Percentiles rank a stretch among this genome's conserved stretches.
Conservation (phyloP, 23 tunicate species). For the Ciona savignyi region DNA sequence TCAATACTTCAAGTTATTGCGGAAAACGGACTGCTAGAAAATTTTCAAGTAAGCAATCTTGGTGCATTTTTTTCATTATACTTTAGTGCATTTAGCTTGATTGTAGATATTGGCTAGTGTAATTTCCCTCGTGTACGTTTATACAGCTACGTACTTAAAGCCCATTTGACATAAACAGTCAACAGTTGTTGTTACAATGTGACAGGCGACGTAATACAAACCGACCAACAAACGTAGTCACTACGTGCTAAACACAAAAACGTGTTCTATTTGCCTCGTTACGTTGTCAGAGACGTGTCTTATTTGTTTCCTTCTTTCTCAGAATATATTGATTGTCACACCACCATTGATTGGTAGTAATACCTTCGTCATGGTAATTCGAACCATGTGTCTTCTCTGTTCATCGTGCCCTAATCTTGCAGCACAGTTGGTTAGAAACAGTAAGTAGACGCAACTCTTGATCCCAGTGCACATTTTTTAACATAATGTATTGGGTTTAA, state of each 20-base stretch:
- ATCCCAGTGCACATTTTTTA: not conserved
- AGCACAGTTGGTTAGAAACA: constrained; percentile 53
- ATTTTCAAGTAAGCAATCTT: constrained; percentile 40
- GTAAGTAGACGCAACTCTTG: constrained; percentile 25
- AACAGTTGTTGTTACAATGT: no score
- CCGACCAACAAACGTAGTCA: no score
- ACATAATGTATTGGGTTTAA: not conserved
- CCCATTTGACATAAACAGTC: no score
- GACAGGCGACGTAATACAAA: no score
- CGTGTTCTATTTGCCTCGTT: no score
- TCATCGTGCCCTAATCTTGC: constrained; percentile 64
- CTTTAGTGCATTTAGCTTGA: no score
- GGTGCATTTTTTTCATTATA: no score
- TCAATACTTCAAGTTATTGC: constrained; percentile 38
- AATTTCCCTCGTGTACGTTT: no score
- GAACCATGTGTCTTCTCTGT: constrained; percentile 67
- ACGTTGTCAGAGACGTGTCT: not conserved
- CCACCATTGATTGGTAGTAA: constrained; percentile 81
- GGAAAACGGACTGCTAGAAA: constrained; percentile 42
- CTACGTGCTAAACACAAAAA: no score
- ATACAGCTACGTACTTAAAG: no score
- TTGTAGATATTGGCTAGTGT: no score
- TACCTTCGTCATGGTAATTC: constrained; percentile 85
- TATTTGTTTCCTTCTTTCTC: not conserved
- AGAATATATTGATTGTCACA: constrained; percentile 52